A percentile compares a stretch with the other conserved stretches of the same genome.
These are phyloP conservation scores for Drosophila varians DNA, from an alignment of 1,140 invertebrate species.

Conservation along the genomic window DNA sequence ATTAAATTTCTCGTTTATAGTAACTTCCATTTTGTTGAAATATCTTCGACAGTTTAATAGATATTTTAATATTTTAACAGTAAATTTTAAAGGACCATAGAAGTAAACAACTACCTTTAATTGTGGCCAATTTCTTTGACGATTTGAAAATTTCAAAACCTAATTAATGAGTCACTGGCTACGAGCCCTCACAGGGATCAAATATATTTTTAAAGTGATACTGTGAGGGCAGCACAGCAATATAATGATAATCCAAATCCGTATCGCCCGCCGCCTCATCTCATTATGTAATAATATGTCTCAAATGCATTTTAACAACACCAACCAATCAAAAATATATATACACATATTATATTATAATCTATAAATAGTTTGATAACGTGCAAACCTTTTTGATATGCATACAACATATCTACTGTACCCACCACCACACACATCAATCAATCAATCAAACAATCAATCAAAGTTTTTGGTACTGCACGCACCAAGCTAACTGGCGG, in stretches of 20 bases:
- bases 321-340: conserved; percentile 33
- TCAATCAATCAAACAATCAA: conserved; percentile 56
- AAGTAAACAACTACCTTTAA: too few relatives aligned
- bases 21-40: too few relatives aligned
- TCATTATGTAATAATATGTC: conserved; percentile 81
- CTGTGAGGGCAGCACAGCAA: conserved; percentile 25
- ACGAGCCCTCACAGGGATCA: conserved; percentile 25
- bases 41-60: too few relatives aligned
- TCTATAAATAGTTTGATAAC: conserved; percentile 56
- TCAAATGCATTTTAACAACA: conserved; percentile 74
- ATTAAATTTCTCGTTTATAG: too few relatives aligned
- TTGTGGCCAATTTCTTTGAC: conserved; percentile 56
- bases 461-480: conserved; percentile 74
- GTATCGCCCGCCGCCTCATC: conserved; percentile 77
- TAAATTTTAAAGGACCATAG: too few relatives aligned
- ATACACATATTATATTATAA: conserved; percentile 45
- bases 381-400: conserved; percentile 58
- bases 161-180: conserved; percentile 40
- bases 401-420: conserved; percentile 55
- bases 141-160: conserved; percentile 2
- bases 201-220: conserved; percentile 2
- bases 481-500: conserved; percentile 58
- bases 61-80: too few relatives aligned
- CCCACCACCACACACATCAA: conserved; percentile 62
- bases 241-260: conserved; percentile 53